phyloP scores from a whole-genome alignment of 2,113 vertebrate species.

The Psittacara wagleri region DNA sequence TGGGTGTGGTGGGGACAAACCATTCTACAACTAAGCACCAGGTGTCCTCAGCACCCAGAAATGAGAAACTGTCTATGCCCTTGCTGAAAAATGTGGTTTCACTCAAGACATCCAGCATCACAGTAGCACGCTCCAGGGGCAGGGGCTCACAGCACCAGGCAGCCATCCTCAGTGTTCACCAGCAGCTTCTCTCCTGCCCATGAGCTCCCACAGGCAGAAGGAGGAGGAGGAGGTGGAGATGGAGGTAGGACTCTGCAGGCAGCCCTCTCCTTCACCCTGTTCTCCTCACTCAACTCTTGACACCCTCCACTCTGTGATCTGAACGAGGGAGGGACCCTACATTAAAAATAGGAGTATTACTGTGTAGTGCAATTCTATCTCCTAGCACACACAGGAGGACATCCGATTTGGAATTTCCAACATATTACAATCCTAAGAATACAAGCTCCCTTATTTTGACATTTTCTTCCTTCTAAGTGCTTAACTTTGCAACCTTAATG shows the following conservation, averaged over 20 bases:
- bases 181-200: background rate
- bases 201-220: background rate
- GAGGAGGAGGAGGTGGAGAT: background rate
- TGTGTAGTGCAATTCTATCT: background rate
- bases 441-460: background rate
- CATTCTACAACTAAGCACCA: background rate
- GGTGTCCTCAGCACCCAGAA: background rate
- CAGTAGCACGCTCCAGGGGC: rapidly evolving
- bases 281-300: rapidly evolving
- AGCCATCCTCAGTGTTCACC: background rate
- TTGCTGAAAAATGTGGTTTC: background rate
- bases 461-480: background rate
- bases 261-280: background rate
- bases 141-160: background rate
- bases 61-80: rapidly evolving
- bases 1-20: background rate
- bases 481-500: background rate
- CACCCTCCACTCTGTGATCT: background rate
- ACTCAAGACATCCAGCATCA: background rate
- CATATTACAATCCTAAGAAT: background rate
- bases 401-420: background rate
- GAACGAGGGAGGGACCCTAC: background rate
- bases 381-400: background rate
- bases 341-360: background rate
- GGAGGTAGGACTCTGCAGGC: background rate